Conservation (phyloP, 92 coral and sea anemone genomes). For the Zoanthus sociatus region DNA sequence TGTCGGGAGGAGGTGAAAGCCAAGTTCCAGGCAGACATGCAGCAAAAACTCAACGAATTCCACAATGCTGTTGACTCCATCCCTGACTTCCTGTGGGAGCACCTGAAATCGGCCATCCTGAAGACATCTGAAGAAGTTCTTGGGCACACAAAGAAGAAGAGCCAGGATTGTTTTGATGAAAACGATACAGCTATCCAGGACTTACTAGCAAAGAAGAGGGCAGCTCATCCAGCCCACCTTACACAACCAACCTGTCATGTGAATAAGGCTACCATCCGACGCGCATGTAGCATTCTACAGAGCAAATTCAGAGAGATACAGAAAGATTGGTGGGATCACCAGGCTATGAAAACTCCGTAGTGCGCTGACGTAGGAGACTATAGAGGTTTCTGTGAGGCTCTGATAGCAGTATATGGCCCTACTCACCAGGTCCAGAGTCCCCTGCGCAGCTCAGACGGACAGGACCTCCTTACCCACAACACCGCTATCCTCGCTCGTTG, state of each 20-base stretch:
- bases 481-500: slow-evolving; percentile 8
- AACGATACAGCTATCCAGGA: slow-evolving; percentile 14
- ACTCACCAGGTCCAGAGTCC: not conserved
- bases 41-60: too few species aligned
- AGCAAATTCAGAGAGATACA: slow-evolving; percentile 4
- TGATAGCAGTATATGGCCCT: slow-evolving; percentile 33
- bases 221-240: slow-evolving; percentile 26
- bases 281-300: slow-evolving; percentile 13
- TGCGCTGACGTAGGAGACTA: slow-evolving; percentile 22
- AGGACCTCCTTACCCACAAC: not conserved
- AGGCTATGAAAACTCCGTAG: not conserved
- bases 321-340: slow-evolving; percentile 29
- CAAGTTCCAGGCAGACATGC: too few species aligned
- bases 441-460: not conserved
- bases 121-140: too few species aligned
- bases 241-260: slow-evolving; percentile 5
- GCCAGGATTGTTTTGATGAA: slow-evolving; percentile 10
- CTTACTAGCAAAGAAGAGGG: slow-evolving; percentile 32
- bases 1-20: too few species aligned
- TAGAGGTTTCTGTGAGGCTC: slow-evolving; percentile 31
- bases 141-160: not conserved
- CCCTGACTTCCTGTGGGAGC: too few species aligned
- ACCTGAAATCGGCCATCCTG: too few species aligned
- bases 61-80: too few species aligned
- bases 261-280: slow-evolving; percentile 26